These are phyloP conservation scores for Drosophila mimetica DNA, from an alignment of 2,888 invertebrate species.

Conservation along the genomic window DNA sequence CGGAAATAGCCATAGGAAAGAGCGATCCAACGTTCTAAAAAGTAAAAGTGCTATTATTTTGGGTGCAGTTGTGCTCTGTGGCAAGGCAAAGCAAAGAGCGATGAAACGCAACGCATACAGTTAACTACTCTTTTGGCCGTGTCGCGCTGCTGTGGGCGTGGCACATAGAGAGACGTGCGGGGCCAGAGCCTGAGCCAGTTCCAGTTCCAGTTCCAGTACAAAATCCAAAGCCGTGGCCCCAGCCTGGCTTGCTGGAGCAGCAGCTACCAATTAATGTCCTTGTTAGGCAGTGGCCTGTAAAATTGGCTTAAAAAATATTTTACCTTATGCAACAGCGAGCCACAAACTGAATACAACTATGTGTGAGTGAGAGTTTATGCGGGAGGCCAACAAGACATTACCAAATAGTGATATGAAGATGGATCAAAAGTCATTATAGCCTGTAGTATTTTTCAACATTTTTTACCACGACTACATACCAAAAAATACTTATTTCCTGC, in stretches of 20 bases:
- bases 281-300: conserved; percentile 82
- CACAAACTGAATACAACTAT: conserved; percentile 12
- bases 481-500: too few relatives aligned
- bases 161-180: conserved; percentile 28
- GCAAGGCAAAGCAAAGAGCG: conserved; percentile 28
- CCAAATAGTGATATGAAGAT: not conserved
- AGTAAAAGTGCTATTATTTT: conserved; percentile 10
- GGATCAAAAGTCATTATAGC: too few relatives aligned
- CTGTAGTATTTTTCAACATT: too few relatives aligned
- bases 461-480: too few relatives aligned
- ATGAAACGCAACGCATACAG: conserved; percentile 47
- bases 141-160: conserved; percentile 57
- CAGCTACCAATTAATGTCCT: conserved; percentile 82
- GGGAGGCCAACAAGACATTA: not conserved
- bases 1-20: not conserved
- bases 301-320: conserved; percentile 81
- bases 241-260: conserved; percentile 43
- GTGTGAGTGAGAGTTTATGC: conserved; percentile 22
- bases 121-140: conserved; percentile 76
- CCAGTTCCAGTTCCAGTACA: conserved; percentile 13
- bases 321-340: conserved; percentile 71
- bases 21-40: not conserved
- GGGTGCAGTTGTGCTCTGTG: conserved; percentile 8
- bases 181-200: conserved; percentile 17
- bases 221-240: conserved; percentile 23